A percentile compares a stretch with the other conserved stretches of the same genome.
Conservation (phyloP, 2,888 invertebrate genomes). For the Hyles lineata region DNA sequence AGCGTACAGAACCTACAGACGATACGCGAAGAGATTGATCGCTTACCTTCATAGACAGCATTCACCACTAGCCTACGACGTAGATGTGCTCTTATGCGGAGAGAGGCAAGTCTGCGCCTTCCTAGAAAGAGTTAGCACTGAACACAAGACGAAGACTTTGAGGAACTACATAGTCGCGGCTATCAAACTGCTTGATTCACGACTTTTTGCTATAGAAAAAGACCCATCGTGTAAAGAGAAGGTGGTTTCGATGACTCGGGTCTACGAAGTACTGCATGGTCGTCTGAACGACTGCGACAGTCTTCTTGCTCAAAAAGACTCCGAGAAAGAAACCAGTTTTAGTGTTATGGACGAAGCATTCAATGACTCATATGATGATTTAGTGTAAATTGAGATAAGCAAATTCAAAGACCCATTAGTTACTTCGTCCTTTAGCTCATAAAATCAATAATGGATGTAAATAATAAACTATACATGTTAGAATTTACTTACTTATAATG, state of each 20-base stretch:
- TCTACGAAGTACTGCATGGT: constrained; percentile 77
- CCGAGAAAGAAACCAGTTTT: constrained; percentile 57
- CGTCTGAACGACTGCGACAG: constrained; percentile 76
- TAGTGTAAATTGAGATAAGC: constrained; percentile 54
- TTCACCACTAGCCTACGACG: constrained; percentile 80
- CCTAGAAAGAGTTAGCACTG: constrained; percentile 75
- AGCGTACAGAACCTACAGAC: constrained; percentile 77
- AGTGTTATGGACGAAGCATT: constrained; percentile 71
- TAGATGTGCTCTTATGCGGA: constrained; percentile 78
- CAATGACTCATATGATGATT: constrained; percentile 69
- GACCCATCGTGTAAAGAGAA: constrained; percentile 81
- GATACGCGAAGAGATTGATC: constrained; percentile 80
- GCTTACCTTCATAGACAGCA: constrained; percentile 79
- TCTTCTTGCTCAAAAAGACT: constrained; percentile 70
- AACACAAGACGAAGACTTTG: constrained; percentile 80
- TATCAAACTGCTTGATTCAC: constrained; percentile 78
- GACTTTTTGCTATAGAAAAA: constrained; percentile 80
- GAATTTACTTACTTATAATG: neutral
- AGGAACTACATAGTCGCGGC: constrained; percentile 81
- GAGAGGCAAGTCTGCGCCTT: constrained; percentile 80
- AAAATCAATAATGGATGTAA: neutral
- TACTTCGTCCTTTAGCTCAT: constrained; percentile 41
- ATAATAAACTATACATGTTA: neutral
- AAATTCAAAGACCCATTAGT: constrained; percentile 25
- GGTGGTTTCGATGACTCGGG: constrained; percentile 79